Conservation (phyloP, 1,140 invertebrate species). For the Bombus waltoni region DNA sequence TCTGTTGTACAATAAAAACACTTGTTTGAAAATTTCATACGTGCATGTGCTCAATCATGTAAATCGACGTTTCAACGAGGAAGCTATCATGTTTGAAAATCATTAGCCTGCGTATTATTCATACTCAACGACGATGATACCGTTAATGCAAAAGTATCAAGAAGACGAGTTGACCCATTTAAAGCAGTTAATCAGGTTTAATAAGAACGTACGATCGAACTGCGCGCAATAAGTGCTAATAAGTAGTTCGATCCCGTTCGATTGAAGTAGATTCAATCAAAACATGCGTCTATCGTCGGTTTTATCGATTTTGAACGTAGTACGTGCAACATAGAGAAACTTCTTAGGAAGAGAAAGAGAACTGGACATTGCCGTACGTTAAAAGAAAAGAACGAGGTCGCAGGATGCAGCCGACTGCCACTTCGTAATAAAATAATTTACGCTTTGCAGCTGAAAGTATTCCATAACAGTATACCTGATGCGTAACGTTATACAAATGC, state of each 20-base stretch:
- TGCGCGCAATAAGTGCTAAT: not conserved
- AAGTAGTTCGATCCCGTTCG: not conserved
- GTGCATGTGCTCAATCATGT: not conserved
- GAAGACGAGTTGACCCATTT: constrained; percentile 12
- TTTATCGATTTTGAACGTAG: not conserved
- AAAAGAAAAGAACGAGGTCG: not conserved
- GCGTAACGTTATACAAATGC: not conserved
- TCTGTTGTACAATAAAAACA: too few species aligned
- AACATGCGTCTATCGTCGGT: not conserved
- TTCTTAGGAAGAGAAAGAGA: not conserved
- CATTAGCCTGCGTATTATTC: constrained; percentile 18
- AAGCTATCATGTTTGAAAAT: not conserved
- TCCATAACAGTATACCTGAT: not conserved
- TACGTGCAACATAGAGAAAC: not conserved
- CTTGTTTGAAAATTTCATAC: not conserved
- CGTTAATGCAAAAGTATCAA: constrained; percentile 27
- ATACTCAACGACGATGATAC: not conserved
- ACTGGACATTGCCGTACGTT: too few species aligned
- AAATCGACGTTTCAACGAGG: not conserved
- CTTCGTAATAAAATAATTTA: not conserved
- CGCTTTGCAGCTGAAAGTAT: not conserved
- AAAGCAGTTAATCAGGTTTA: constrained; percentile 5
- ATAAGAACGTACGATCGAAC: not conserved
- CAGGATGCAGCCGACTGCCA: not conserved
- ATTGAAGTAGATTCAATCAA: not conserved